Base-by-base conservation (phyloP, 2,797 vertebrate species). In the Streptopelia turtur region DNA sequence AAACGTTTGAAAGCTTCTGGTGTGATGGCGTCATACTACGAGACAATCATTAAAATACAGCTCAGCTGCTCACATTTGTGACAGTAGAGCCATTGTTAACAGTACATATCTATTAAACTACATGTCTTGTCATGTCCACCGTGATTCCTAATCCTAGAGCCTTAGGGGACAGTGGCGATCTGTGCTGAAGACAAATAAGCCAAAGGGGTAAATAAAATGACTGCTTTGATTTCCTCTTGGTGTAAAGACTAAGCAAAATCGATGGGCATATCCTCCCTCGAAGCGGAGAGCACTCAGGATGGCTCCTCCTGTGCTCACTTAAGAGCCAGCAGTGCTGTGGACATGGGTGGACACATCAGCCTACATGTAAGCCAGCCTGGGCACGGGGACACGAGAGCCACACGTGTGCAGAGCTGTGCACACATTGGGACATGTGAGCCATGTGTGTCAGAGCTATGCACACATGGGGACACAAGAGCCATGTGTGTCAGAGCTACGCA, bases 161-260 rank as follows among this genome's bases (percentile, higher is more conserved):
- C 89, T 82, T 84, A 74, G 79, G 93, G 90, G 95, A 96, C 88
- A 80, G 86, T 83, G 95, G 91, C 53, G 75, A 95, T 96, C 95
- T 95, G 93, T 95, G 94, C 88, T 74, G 83, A 93, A 96, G 93
- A 96, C 83, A 92, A 88, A 83, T 41, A 94, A 87, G 85, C 87
- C 90, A 83, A 96, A 77, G 93, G 93, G 94, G 91, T 96, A 96
- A 96, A 96, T 95, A 95, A 96, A 93, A 91, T 68, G 88, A 88
- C 90, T 10, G 0, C 83, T 96, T 89, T 68, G 64, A 96, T 96
- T 95, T 94, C 68, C 68, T 79, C 60, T 80, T 59, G 37, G 60
- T 90, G 28, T 55, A 87, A 74, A 87, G 81, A 31, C 60, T 93
- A 87, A 96, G 83, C 45, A 57, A 47, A 93, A 87, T 20, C 80